These are phyloP conservation scores for Drosophila simulans DNA, from an alignment of 1,140 invertebrate genomes.

Conservation along the genomic window DNA sequence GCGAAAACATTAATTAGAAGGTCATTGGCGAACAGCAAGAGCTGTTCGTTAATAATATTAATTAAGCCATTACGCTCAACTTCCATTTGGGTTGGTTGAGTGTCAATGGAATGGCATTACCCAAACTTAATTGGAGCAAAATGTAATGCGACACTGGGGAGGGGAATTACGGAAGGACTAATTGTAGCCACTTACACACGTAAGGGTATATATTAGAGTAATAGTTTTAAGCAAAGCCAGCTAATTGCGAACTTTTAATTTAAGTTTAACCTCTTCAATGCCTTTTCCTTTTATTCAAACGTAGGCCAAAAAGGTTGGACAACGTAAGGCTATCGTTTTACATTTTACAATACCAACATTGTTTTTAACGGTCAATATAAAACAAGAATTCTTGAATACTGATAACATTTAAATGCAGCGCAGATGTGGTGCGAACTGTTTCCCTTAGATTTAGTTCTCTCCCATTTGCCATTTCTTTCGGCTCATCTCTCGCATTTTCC, in stretches of 20 bases:
- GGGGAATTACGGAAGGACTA: background rate
- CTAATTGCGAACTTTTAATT: background rate
- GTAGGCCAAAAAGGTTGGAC: too few relatives aligned
- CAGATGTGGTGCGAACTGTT: slow-evolving; percentile 25
- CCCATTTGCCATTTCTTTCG: slow-evolving; percentile 41
- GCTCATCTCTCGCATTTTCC: slow-evolving; percentile 40
- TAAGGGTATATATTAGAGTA: slow-evolving; percentile 1
- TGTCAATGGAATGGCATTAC: slow-evolving; percentile 30
- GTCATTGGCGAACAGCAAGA: slow-evolving; percentile 48
- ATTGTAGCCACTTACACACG: slow-evolving; percentile 14
- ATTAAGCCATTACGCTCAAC: slow-evolving; percentile 59
- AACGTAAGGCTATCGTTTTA: background rate
- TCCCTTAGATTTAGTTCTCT: slow-evolving; percentile 22
- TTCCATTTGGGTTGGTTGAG: slow-evolving; percentile 30
- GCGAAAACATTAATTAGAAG: slow-evolving; percentile 65
- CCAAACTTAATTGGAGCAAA: slow-evolving; percentile 42
- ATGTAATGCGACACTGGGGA: slow-evolving; percentile 7
- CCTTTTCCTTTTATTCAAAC: too few relatives aligned
- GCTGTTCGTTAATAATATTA: slow-evolving; percentile 67
- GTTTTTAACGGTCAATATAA: background rate
- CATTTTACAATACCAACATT: background rate
- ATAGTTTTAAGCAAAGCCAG: background rate
- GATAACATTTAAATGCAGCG: slow-evolving; percentile 4
- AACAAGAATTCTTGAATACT: background rate
- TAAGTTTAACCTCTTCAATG: too few relatives aligned